Percentiles rank a stretch among this genome's conserved stretches.
Conservation (phyloP, 2,797 vertebrate species). For the Sebastes diploproa region DNA sequence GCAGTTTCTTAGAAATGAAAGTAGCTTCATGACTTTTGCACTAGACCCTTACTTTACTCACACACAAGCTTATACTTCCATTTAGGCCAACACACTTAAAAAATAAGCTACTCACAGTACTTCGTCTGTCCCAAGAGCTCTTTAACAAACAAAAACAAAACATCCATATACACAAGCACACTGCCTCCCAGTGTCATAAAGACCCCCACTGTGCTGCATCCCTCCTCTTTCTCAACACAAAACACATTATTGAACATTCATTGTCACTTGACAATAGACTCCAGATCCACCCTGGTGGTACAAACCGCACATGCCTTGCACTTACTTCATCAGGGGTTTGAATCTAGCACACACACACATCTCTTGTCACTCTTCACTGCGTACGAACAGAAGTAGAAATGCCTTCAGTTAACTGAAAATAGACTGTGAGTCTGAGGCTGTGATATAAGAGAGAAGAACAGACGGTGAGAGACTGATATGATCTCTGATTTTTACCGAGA, state of each 20-base stretch:
- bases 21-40: not conserved
- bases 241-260: conserved; percentile 49
- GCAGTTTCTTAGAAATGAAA: not conserved
- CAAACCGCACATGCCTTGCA: conserved; percentile 36
- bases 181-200: conserved; percentile 23
- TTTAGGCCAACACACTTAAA: too few species aligned
- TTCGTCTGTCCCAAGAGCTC: not conserved
- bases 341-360: not conserved
- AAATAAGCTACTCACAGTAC: not conserved
- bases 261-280: conserved; percentile 55
- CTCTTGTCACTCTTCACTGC: not conserved
- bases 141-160: conserved; percentile 5
- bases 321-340: conserved; percentile 43
- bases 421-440: not conserved
- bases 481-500: not conserved
- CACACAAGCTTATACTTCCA: not conserved
- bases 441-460: not conserved
- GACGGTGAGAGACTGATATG: not conserved
- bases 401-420: not conserved
- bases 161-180: conserved; percentile 6
- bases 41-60: not conserved
- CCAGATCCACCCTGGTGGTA: conserved; percentile 23
- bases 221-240: conserved; percentile 34
- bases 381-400: not conserved
- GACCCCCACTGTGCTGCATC: conserved; percentile 22